Evolutionary conservation across 2,797 vertebrate genomes (phyloP), one percentile per base, ranked within the genome.

Genomic region (Mus caroli): DNA sequence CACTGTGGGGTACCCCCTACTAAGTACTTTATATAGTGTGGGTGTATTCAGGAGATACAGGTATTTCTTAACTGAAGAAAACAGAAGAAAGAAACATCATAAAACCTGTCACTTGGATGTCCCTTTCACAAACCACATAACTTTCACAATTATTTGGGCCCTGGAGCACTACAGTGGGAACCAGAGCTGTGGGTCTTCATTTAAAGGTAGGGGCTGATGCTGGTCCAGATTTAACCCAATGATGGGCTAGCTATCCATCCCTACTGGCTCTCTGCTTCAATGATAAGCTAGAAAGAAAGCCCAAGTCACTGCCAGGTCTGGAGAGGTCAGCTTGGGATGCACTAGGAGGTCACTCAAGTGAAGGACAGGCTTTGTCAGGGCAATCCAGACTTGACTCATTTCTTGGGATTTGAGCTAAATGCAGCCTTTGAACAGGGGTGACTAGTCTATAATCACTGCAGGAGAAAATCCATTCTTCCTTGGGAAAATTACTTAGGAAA

Each of bases 61-160:
- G 56, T 78, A 43, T 50, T 95, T 86, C 95, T 94, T 92, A 83
- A 91, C 46, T 46, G 54, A 71, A 77, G 89, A 94, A 94, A 94
- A 77, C 20, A 56, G 11, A 62, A 43, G 15, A 75, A 94, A 94
- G 9, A 60, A 26, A 88, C 95, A 9, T 9, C 91, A 58, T 88
- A 71, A 94, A 52, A 83, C 14, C 50, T 60, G 54, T 92, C 46
- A 94, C 54, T 80, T 93, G 43, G 52, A 37, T 96, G 20, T 80
- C 40, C 71, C 50, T 22, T 14, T 90, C 69, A 43, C 40, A 90
- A 90, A 79, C 4, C 19, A 2, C 31, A 22, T 78, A 40, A 93
- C 50, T 90, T 92, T 84, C 88, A 96, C 0, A 37, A 83, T 64
- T 93, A 89, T 73, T 90, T 79, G 89, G 86, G 85, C 26, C 26